Conservation (phyloP, 2,113 vertebrate species). For the Seriola quinqueradiata region DNA sequence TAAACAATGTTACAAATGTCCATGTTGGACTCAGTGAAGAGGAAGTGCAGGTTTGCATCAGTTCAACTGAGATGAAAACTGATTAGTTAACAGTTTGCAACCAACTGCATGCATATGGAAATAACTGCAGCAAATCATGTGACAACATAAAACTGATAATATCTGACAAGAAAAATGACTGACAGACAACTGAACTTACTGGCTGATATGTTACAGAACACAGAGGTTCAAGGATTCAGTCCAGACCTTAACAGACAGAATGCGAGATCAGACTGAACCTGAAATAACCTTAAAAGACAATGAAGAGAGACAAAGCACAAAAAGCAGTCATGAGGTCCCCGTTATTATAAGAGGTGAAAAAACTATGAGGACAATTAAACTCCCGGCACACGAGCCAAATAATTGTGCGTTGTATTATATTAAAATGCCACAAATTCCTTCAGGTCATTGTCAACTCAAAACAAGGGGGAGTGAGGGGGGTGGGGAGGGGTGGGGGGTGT, state of each 20-base stretch:
- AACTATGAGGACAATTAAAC: background rate
- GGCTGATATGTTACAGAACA: background rate
- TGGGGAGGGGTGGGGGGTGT: too few species aligned
- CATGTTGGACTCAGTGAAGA: background rate
- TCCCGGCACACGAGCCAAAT: background rate
- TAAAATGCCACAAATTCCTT: background rate
- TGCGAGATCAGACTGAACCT: background rate
- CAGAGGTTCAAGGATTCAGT: background rate
- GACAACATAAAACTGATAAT: slow-evolving; percentile 7
- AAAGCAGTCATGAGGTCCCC: background rate
- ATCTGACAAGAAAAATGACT: background rate
- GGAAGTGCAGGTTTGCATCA: background rate
- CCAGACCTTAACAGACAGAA: background rate
- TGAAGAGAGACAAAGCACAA: background rate
- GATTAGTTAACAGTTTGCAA: slow-evolving; percentile 9
- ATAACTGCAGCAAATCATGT: background rate
- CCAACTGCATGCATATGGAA: background rate
- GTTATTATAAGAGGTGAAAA: background rate
- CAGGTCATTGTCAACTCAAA: background rate
- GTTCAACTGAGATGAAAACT: background rate
- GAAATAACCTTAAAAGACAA: background rate
- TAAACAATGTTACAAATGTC: background rate
- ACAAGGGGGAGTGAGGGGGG: too few species aligned
- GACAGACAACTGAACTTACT: background rate
- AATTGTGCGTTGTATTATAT: too few species aligned